These are phyloP conservation scores for Haplochromis vanheusdeni DNA, from an alignment of 2,113 vertebrate species.

Conservation along the genomic window DNA sequence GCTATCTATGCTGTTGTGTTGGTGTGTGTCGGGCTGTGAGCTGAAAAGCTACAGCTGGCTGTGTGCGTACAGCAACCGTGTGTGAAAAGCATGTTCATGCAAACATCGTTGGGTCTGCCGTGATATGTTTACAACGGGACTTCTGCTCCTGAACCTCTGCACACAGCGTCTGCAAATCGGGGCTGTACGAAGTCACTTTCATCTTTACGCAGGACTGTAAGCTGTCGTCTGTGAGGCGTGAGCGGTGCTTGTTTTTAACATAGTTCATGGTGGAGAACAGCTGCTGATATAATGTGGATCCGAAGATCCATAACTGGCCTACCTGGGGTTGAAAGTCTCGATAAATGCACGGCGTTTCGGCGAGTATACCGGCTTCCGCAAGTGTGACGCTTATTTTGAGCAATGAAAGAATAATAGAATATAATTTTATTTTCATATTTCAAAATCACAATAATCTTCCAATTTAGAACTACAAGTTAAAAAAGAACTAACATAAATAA, in stretches of 20 bases:
- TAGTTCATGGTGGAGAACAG: accelerated
- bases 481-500: neutral
- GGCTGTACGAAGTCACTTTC: too few species aligned
- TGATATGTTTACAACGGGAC: accelerated
- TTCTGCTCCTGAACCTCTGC: accelerated
- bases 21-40: too few species aligned
- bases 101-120: accelerated
- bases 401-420: accelerated
- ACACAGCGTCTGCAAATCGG: accelerated
- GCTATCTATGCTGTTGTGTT: too few species aligned
- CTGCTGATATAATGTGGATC: accelerated
- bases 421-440: neutral
- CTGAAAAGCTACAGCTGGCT: accelerated
- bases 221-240: accelerated
- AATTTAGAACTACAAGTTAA: accelerated
- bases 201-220: too few species aligned
- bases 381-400: neutral
- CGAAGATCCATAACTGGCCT: neutral
- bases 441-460: neutral
- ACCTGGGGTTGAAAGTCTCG: accelerated
- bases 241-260: accelerated
- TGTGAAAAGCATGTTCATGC: accelerated
- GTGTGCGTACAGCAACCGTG: too few species aligned
- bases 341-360: accelerated
- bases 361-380: accelerated